Evolutionary conservation across 2,888 invertebrate genomes (phyloP).

Genomic region (Chironomus riparius): DNA sequence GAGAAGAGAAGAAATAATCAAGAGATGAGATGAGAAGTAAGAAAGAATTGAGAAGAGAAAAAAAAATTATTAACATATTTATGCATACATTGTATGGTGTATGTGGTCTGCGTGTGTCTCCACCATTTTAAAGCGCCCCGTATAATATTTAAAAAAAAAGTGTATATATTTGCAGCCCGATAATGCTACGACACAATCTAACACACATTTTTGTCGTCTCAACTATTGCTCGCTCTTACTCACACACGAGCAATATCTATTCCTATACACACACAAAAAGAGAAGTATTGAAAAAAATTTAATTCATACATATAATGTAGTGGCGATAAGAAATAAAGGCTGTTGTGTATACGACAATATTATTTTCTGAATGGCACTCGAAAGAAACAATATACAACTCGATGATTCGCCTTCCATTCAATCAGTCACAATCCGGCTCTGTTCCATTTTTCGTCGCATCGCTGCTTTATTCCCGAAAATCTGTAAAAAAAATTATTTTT

Average conservation of each 20-base stretch:
- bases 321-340: background rate
- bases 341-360: background rate
- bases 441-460: constrained; percentile 26
- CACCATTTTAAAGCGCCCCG: background rate
- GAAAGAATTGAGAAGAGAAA: background rate
- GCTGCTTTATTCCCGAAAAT: constrained; percentile 18
- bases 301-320: background rate
- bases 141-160: background rate
- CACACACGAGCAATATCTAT: background rate
- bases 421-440: constrained; percentile 27
- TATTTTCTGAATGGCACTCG: constrained; percentile 22
- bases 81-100: background rate
- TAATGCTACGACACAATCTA: background rate
- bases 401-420: background rate
- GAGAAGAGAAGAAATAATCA: background rate
- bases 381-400: constrained; percentile 23
- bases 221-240: background rate
- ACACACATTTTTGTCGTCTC: background rate
- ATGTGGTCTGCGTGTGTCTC: background rate
- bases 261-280: background rate
- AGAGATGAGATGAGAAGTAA: background rate
- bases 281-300: background rate
- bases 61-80: background rate
- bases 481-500: background rate
- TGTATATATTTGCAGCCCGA: background rate